Evolutionary conservation across 2,113 vertebrate genomes (phyloP).

Genomic region (Callionymus lyra): DNA sequence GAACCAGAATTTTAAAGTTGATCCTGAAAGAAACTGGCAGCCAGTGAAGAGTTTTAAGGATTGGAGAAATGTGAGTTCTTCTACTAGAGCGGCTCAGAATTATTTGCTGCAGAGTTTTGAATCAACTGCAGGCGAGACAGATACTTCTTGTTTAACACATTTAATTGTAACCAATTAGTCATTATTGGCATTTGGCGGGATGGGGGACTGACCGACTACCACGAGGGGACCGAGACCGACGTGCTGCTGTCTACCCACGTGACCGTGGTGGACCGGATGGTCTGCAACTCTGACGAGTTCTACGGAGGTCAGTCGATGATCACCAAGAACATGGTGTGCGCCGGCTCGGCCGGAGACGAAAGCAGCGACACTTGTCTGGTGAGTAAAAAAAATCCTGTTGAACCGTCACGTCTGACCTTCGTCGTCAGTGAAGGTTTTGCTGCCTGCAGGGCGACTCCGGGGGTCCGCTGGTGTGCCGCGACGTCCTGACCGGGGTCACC

Average conservation of each 20-base stretch:
- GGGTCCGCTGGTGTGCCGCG: conserved; percentile 52
- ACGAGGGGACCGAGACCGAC: neutral
- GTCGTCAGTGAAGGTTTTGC: too few relatives aligned
- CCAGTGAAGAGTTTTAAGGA: too few relatives aligned
- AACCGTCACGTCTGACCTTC: neutral
- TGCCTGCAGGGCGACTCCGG: conserved; percentile 61
- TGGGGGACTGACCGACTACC: conserved; percentile 37
- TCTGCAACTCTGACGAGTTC: conserved; percentile 43
- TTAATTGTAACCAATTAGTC: too few relatives aligned
- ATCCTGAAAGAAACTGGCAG: too few relatives aligned
- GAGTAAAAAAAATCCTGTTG: neutral
- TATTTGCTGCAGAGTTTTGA: too few relatives aligned
- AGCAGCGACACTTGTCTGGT: conserved; percentile 30
- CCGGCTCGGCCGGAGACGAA: conserved; percentile 29
- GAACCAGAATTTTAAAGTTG: too few relatives aligned
- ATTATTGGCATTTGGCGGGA: too few relatives aligned
- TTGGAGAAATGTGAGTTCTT: too few relatives aligned
- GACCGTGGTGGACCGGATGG: conserved; percentile 37
- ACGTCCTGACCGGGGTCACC: conserved; percentile 36
- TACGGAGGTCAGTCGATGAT: conserved; percentile 35
- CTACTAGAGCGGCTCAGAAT: too few relatives aligned
- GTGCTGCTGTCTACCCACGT: conserved; percentile 46
- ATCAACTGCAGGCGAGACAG: too few relatives aligned
- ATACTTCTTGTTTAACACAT: too few relatives aligned
- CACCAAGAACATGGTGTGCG: conserved; percentile 52